Evolutionary conservation across 2,797 vertebrate species (phyloP).

Genomic region (Melanotaenia nigrans): DNA sequence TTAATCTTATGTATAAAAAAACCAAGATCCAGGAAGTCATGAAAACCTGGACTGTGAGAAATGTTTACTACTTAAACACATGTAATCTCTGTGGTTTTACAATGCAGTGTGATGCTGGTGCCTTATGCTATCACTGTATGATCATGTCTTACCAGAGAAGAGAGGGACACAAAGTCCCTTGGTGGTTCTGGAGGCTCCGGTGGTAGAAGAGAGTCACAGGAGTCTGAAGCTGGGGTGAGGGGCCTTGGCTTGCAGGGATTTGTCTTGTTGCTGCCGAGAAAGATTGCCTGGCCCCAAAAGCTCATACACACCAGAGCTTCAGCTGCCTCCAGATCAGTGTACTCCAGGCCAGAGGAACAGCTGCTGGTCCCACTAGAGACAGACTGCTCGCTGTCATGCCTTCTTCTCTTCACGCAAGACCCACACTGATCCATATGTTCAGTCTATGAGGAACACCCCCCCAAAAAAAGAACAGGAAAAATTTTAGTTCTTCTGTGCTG

Average conservation of each 20-base stretch:
- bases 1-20: conserved; percentile 33
- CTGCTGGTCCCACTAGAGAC: conserved; percentile 65
- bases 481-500: neutral
- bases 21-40: conserved; percentile 6
- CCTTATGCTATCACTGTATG: neutral
- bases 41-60: conserved; percentile 3
- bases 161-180: conserved; percentile 92
- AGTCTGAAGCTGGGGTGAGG: conserved; percentile 95
- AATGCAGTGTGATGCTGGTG: neutral
- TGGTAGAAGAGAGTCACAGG: conserved; percentile 87
- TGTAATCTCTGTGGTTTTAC: conserved; percentile 8
- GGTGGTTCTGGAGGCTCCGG: conserved; percentile 80
- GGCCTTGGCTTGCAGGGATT: conserved; percentile 87
- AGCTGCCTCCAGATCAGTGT: conserved; percentile 95
- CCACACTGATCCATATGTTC: conserved; percentile 86
- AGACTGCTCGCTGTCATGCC: conserved; percentile 89
- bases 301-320: conserved; percentile 98
- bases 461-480: neutral
- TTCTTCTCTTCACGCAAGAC: conserved; percentile 86
- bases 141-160: conserved; percentile 89
- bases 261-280: conserved; percentile 59
- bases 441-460: conserved; percentile 72
- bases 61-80: conserved; percentile 39
- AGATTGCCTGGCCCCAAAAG: conserved; percentile 90
- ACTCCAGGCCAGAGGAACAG: conserved; percentile 80